A percentile compares a stretch with the other conserved stretches of the same genome.
Evolutionary conservation across 2,888 invertebrate species (phyloP).

Genomic region (Phragmatobia fuliginosa): DNA sequence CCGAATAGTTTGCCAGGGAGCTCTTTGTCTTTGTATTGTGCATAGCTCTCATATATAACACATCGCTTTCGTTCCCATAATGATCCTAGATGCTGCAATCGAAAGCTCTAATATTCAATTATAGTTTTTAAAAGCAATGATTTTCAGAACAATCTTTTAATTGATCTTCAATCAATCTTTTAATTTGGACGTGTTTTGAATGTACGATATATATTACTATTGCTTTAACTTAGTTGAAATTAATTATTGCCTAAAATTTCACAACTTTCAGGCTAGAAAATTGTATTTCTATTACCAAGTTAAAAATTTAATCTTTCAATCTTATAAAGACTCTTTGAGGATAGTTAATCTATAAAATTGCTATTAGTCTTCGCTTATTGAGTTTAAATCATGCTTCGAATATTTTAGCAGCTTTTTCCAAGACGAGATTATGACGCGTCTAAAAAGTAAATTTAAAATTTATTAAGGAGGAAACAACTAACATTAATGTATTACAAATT

Average conservation of each 20-base stretch:
- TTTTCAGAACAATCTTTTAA: neutral
- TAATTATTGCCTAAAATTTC: slow-evolving; percentile 33
- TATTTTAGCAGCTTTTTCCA: slow-evolving; percentile 13
- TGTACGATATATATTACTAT: no score
- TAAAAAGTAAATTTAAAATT: neutral
- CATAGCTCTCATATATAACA: neutral
- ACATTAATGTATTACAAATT: neutral
- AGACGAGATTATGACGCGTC: neutral
- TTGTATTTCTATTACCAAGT: slow-evolving; percentile 36
- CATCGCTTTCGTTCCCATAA: slow-evolving; percentile 3
- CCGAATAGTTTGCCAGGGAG: slow-evolving; percentile 23
- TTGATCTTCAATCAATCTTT: no score
- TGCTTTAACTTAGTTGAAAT: no score
- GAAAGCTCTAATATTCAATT: neutral
- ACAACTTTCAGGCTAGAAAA: slow-evolving; percentile 30
- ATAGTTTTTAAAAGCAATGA: neutral
- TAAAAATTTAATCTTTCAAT: slow-evolving; percentile 40
- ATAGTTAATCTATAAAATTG: slow-evolving; percentile 27
- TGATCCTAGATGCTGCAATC: neutral
- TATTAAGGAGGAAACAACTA: neutral
- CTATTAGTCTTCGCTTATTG: slow-evolving; percentile 21
- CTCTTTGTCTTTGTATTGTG: slow-evolving; percentile 17
- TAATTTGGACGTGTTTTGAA: no score
- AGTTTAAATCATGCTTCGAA: slow-evolving; percentile 22
- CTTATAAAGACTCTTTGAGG: slow-evolving; percentile 30